Base-by-base conservation (phyloP, 2,113 vertebrate genomes). In the Rhineura floridana region DNA sequence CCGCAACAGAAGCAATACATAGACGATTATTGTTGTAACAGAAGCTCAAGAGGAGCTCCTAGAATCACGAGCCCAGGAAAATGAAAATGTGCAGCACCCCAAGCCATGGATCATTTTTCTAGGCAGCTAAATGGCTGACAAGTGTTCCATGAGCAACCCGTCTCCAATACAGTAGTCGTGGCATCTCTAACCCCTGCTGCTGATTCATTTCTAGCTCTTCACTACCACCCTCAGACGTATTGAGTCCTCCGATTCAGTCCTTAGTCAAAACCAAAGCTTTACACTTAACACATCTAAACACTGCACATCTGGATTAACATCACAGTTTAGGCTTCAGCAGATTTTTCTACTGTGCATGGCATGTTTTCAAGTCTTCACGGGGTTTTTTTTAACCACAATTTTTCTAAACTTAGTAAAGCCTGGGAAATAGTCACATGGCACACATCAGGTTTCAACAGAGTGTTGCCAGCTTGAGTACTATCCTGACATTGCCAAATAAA, bases 391-490 rank as follows among this genome's bases (percentile, higher is more conserved):
- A 90, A 84, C 88, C 90, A 83, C 89, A 90, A 1, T 84, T 92
- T 90, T 94, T 93, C 94, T 94, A 95, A 95, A 93, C 85, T 92
- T 95, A 94, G 93, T 55, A 93, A 88, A 92, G 87, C 85, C 59
- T 88, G 94, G 92, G 88, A 94, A 39, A 85, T 76, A 55, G 86
- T 89, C 63, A 77, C 7, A 3, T 92, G 93, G 91, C 92, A 91
- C 88, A 88, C 91, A 86, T 94, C 91, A 92, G 91, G 90, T 94
- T 95, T 94, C 93, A 93, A 55, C 15, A 59, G 5, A 94, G 88
- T 79, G 77, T 87, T 92, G 85, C 91, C 87, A 70, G 83, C 85
- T 93, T 87, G 87, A 70, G 78, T 93, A 91, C 91, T 93, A 13
- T 83, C 13, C 86, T 59, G 72, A 72, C n/a, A 69, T 79, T 69